phyloP scores from a whole-genome alignment of 2,113 vertebrate species.

The Anolis carolinensis region DNA sequence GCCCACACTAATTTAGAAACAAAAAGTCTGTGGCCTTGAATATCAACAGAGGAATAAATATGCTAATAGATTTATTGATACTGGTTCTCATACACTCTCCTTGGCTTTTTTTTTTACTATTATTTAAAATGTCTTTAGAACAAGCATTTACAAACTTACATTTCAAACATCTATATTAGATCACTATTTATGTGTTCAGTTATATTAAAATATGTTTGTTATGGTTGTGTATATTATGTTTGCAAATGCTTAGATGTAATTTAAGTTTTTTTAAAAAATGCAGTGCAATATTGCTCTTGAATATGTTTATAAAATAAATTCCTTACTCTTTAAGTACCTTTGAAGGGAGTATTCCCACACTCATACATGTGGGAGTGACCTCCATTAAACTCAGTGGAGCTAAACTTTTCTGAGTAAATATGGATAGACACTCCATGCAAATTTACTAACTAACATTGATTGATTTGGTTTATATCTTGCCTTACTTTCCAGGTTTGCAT shows the following conservation, averaged over 20 bases:
- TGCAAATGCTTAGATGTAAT: background rate
- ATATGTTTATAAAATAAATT: background rate
- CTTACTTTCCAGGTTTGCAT: too few species aligned
- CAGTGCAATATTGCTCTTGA: background rate
- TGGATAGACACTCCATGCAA: too few species aligned
- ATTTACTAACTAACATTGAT: too few species aligned
- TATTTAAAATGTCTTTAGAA: conserved; percentile 31
- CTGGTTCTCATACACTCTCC: background rate
- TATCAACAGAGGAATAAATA: conserved; percentile 48
- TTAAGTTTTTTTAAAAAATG: background rate
- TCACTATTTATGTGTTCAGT: background rate
- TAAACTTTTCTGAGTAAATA: too few species aligned
- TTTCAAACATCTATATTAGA: conserved; percentile 7
- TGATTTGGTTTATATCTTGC: too few species aligned
- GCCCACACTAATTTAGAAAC: conserved; percentile 51
- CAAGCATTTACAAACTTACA: background rate
- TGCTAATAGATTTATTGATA: background rate
- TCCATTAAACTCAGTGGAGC: background rate
- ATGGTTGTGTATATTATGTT: background rate
- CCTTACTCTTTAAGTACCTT: background rate
- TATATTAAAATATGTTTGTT: background rate
- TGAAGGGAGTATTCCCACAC: background rate
- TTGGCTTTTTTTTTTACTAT: conserved; percentile 46
- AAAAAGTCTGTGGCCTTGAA: conserved; percentile 24
- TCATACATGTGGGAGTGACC: background rate